Evolutionary conservation across 23 tunicate genomes (phyloP), one percentile per base, ranked within the genome.

Genomic region (Phallusia fumigata): DNA sequence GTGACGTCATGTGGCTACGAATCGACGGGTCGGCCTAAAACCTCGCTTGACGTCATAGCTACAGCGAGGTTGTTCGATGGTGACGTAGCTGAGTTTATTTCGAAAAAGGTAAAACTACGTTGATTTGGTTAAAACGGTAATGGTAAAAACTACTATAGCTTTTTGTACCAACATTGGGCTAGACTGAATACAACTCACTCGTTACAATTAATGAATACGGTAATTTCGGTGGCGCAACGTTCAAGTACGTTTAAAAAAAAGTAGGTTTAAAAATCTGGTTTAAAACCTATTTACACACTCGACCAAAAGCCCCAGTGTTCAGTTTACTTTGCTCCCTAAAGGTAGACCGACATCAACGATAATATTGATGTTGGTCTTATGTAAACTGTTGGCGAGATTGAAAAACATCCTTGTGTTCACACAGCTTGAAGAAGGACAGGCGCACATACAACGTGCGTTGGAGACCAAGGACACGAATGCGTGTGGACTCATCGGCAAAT

Each of bases 401-500:
- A 16, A 58, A 58, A 58, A 58, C 11, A 3, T 58, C 5, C 69
- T 11, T 18, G 15, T 76, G 12, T 74, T 19, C 35, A 31, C 77
- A 26, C 80, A 93, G 97, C 77, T 93, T 8, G 90, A 93, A 73
- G 90, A 88, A 74, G 91, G 97, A 12, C 92, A 93, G 51, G 84
- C 73, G 18, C 78, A 81, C 26, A 64, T 93, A 15, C 64, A 35
- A 18, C 82, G 84, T 15, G 97, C 89, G 16, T 35, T 93, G 76
- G 82, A 88, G 81, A 26, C 87, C 19, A 83, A 83, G 69, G 88
- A 89, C 51, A 33, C 45, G 13, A 80, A 86, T 34, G 65, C 64
- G 24, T 82, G 65, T n/a, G 92, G 93, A 78, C 35, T 80, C 21
- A 84, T 93, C 65, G 65, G 82, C 33, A 93, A 93, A 81, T 78